A percentile compares a stretch with the other conserved stretches of the same genome.
Conservation (phyloP, 2,888 invertebrate genomes). For the Apamea sordens region DNA sequence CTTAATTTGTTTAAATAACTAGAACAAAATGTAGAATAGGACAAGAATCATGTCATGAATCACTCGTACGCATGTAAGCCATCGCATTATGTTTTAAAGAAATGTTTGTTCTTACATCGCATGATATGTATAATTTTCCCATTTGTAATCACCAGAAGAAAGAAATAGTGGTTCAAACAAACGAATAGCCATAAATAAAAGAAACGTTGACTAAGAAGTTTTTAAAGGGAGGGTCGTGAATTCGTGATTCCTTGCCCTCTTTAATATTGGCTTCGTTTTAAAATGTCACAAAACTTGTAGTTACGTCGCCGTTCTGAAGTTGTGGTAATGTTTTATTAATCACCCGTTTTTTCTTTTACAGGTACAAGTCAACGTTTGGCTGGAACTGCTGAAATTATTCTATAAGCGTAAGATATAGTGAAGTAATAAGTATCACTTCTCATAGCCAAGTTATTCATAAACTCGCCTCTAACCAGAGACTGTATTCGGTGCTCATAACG, state of each 20-base stretch:
- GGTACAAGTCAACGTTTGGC: slow-evolving; percentile 38
- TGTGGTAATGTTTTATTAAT: slow-evolving; percentile 34
- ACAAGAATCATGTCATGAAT: slow-evolving; percentile 35
- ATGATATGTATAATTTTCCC: slow-evolving; percentile 62
- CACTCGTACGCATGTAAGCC: slow-evolving; percentile 31
- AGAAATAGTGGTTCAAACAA: slow-evolving; percentile 47
- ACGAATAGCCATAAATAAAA: slow-evolving; percentile 48
- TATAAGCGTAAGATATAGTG: slow-evolving; percentile 35
- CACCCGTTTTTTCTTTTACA: slow-evolving; percentile 39
- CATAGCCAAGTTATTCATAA: slow-evolving; percentile 22
- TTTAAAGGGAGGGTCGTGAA: slow-evolving; percentile 30
- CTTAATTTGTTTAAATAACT: slow-evolving; percentile 13
- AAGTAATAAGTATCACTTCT: slow-evolving; percentile 13
- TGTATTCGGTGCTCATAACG: slow-evolving; percentile 20
- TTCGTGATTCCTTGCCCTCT: slow-evolving; percentile 35
- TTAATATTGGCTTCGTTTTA: slow-evolving; percentile 51
- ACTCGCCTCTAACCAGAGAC: not conserved
- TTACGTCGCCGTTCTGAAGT: slow-evolving; percentile 7
- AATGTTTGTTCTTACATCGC: slow-evolving; percentile 47
- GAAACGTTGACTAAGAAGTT: slow-evolving; percentile 40
- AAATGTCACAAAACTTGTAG: slow-evolving; percentile 53
- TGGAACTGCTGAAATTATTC: not conserved
- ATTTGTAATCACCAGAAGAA: slow-evolving; percentile 55
- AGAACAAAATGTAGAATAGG: slow-evolving; percentile 12
- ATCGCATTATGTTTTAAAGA: slow-evolving; percentile 43